Evolutionary conservation across 2,797 vertebrate genomes (phyloP).

Genomic region (Acipenser ruthenus): DNA sequence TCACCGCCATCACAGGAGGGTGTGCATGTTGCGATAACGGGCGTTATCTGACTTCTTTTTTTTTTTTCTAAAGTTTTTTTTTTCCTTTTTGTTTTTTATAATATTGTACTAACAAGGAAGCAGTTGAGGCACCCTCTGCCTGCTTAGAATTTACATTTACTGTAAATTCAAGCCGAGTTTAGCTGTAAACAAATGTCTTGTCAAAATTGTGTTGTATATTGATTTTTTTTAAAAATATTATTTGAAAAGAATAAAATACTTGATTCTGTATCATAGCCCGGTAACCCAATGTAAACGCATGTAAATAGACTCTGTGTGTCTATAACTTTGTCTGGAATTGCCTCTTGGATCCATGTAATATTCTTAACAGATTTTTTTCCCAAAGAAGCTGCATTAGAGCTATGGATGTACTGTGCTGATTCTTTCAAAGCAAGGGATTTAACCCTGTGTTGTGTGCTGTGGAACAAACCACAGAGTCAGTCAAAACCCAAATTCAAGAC

Average conservation of each 20-base stretch:
- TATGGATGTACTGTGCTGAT: too few species aligned
- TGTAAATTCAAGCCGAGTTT: slow-evolving; percentile 63
- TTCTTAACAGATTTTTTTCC: too few species aligned
- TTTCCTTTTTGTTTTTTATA: slow-evolving; percentile 55
- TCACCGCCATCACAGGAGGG: slow-evolving; percentile 12
- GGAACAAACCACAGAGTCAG: too few species aligned
- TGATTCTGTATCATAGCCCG: slow-evolving; percentile 46
- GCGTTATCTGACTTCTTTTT: not conserved
- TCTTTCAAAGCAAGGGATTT: too few species aligned
- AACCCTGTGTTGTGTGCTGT: too few species aligned
- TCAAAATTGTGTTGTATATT: slow-evolving; percentile 75
- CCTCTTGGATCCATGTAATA: too few species aligned
- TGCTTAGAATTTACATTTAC: slow-evolving; percentile 65
- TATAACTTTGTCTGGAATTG: too few species aligned
- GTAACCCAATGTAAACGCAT: too few species aligned
- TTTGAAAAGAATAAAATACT: slow-evolving; percentile 75
- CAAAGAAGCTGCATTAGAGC: too few species aligned
- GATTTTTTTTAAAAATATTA: slow-evolving; percentile 64
- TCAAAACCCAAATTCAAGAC: too few species aligned
- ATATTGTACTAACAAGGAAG: slow-evolving; percentile 48
- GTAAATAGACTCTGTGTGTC: too few species aligned
- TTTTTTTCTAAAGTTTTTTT: slow-evolving; percentile 22
- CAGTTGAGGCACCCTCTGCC: slow-evolving; percentile 51
- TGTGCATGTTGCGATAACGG: slow-evolving; percentile 19
- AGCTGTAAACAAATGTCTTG: slow-evolving; percentile 69